These are phyloP conservation scores for Merodon equestris DNA, from an alignment of 2,888 invertebrate genomes.

Conservation along the genomic window DNA sequence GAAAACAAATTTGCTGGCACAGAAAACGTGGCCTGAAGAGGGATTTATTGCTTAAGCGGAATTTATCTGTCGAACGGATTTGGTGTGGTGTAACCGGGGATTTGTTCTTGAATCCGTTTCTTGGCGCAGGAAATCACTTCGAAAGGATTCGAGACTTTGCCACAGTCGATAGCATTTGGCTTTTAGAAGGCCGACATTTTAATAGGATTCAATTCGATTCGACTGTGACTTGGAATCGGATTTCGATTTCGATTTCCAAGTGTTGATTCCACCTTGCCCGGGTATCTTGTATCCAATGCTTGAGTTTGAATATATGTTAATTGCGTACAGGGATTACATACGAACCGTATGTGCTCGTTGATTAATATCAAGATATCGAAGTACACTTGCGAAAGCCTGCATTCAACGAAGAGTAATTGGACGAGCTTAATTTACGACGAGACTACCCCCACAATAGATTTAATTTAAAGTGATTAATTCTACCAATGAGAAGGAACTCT, in stretches of 20 bases:
- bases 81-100: conserved; percentile 36
- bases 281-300: not conserved
- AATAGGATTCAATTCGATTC: conserved; percentile 6
- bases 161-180: not conserved
- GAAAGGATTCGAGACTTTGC: not conserved
- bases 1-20: conserved; percentile 43
- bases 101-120: conserved; percentile 29
- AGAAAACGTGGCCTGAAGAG: conserved; percentile 24
- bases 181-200: not conserved
- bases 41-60: conserved; percentile 52
- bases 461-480: too few relatives aligned
- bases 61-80: conserved; percentile 37
- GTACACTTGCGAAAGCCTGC: too few relatives aligned
- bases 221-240: too few relatives aligned
- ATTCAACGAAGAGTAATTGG: too few relatives aligned
- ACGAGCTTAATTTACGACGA: too few relatives aligned
- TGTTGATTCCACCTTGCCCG: not conserved
- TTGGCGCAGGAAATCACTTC: conserved; percentile 21
- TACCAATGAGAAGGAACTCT: too few relatives aligned
- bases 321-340: conserved; percentile 13
- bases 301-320: conserved; percentile 21
- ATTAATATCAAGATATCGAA: too few relatives aligned
- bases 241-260: conserved; percentile 2
- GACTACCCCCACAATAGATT: too few relatives aligned
- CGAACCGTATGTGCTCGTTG: too few relatives aligned